These are phyloP conservation scores for Camptogramma bilineatum DNA, from an alignment of 2,888 invertebrate species.

Conservation along the genomic window DNA sequence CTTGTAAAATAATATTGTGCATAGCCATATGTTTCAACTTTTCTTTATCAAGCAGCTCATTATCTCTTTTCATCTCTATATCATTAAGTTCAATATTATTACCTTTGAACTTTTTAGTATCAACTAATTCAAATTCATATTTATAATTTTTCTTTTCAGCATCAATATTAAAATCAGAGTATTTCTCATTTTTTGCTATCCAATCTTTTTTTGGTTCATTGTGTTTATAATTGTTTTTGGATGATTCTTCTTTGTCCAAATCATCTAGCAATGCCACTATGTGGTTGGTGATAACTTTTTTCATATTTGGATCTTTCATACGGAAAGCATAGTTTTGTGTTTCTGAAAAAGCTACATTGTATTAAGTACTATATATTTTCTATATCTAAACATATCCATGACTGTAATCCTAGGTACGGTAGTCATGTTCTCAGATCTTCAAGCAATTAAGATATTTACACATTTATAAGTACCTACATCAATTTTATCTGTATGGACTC, in stretches of 20 bases:
- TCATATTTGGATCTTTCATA: conserved; percentile 63
- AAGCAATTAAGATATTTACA: too few relatives aligned
- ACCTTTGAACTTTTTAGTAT: conserved; percentile 9
- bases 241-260: conserved; percentile 60
- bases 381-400: too few relatives aligned
- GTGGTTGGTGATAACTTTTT: conserved; percentile 60
- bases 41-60: conserved; percentile 6
- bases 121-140: conserved; percentile 13
- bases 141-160: neutral
- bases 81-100: conserved; percentile 4
- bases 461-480: too few relatives aligned
- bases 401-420: too few relatives aligned
- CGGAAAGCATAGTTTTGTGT: conserved; percentile 54
- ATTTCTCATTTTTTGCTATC: conserved; percentile 24
- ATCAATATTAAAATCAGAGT: conserved; percentile 10
- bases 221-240: conserved; percentile 9
- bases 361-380: too few relatives aligned
- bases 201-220: conserved; percentile 24
- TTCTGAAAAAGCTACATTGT: conserved; percentile 53
- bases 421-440: too few relatives aligned
- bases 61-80: conserved; percentile 5
- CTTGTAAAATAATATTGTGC: conserved; percentile 67
- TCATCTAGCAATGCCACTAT: conserved; percentile 64
- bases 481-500: too few relatives aligned
- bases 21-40: conserved; percentile 64